Conservation (phyloP, 1,140 invertebrate genomes). For the Ceratitis capitata region DNA sequence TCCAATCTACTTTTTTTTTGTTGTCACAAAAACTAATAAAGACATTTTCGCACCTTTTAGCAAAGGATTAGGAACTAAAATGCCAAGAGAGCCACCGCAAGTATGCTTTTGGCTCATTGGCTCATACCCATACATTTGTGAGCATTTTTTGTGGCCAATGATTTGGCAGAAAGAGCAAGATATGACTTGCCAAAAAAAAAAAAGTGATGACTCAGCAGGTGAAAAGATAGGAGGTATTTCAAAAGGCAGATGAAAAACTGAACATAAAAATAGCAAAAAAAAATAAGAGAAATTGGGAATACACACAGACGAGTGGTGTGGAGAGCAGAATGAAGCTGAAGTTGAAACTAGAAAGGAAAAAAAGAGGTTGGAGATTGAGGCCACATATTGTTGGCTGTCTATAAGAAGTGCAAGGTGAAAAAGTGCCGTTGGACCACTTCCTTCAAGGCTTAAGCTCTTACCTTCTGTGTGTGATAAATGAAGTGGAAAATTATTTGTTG, state of each 20-base stretch:
- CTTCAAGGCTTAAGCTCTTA: not conserved
- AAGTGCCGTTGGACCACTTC: not conserved
- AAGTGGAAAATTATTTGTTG: constrained; percentile 32
- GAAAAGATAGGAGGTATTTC: not conserved
- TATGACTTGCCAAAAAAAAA: not conserved
- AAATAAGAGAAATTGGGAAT: not conserved
- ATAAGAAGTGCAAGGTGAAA: not conserved
- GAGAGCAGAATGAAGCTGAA: not conserved
- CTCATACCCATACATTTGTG: not conserved
- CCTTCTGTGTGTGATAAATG: not conserved
- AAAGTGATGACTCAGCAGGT: not conserved
- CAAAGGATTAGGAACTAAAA: not conserved
- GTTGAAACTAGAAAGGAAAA: not conserved
- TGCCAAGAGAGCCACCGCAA: not conserved
- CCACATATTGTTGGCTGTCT: not conserved
- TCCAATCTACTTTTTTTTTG: not conserved
- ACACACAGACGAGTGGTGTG: not conserved
- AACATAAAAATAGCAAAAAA: not conserved
- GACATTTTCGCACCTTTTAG: not conserved
- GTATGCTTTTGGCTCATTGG: not conserved
- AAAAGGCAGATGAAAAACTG: not conserved
- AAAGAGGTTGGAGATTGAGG: not conserved
- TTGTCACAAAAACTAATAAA: not conserved
- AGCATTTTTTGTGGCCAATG: not conserved
- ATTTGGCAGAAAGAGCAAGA: not conserved